Conservation (phyloP, 92 coral and sea anemone species). For the Blastomussa wellsi region DNA sequence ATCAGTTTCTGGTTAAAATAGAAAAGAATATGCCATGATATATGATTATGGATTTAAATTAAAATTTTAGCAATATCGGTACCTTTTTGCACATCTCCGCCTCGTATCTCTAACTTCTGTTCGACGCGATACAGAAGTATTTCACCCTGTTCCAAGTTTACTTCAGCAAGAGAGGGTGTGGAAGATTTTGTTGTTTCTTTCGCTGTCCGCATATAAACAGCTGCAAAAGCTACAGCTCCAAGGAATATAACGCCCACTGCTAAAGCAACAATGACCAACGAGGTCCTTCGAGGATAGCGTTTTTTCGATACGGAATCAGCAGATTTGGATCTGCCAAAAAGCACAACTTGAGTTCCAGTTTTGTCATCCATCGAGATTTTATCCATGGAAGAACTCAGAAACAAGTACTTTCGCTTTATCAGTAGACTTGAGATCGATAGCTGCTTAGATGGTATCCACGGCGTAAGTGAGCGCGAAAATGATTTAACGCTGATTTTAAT, state of each 20-base stretch:
- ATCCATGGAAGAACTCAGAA: not conserved
- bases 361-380: not conserved
- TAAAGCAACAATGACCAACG: not conserved
- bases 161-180: not conserved
- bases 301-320: not conserved
- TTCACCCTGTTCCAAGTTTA: conserved; percentile 2
- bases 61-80: too few species aligned
- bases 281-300: not conserved
- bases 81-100: conserved; percentile 5
- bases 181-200: not conserved
- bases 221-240: not conserved
- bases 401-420: not conserved
- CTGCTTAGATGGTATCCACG: not conserved
- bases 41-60: too few species aligned
- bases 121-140: not conserved
- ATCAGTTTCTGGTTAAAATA: too few species aligned
- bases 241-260: not conserved
- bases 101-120: not conserved
- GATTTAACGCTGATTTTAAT: too few species aligned
- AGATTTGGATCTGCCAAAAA: not conserved
- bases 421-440: not conserved
- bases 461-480: not conserved
- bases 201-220: not conserved
- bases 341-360: not conserved
- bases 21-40: too few species aligned